Base-by-base conservation (phyloP, 2,888 invertebrate genomes). In the Drosophila recens region DNA sequence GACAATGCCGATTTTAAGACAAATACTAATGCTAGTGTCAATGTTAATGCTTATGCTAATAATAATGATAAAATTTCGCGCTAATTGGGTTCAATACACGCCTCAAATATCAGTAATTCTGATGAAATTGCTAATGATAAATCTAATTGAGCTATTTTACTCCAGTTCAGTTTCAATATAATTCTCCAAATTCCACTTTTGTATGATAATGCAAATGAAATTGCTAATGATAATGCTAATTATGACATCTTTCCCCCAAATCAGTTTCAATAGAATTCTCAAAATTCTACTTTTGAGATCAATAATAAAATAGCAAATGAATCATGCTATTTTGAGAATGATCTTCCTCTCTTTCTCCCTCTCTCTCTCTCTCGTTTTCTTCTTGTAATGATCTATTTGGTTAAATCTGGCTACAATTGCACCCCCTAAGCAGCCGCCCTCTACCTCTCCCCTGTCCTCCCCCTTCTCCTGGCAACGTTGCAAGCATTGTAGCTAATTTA, bases 401-500 rank as follows among this genome's bases (percentile, higher is more conserved):
- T 43, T 57, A 34, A 34, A 40, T 49, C 48, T 20, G 46, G 33
- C 48, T 13, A 52, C 23, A 67, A 53, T 64, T 74, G 70, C 58
- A 58, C 15, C 38, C 36, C 15, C 38, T 17, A 27, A 11, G 45
- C 33, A 20, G 20, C 27, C 61, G 0, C 17, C 15, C 27, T n/a
- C 42, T 17, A 10, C 34, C 33, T 4, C 20, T 4, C 1, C 6
- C 13, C 15, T 2, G 0, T 1, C 9, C 17, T n/a, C 10, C 45
- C 33, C 20, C 23, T 13, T n/a, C 10, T 1, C 38, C 38, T 40
- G 4, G 13, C 9, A 34, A 9, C 15, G 27, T 56, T 30, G 69
- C 73, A 11, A 20, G 38, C 43, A 64, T 67, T 80, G 67, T 62
- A 67, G 79, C 85, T 84, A 81, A 84, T 82, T 81, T 87, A 75